phyloP scores from a whole-genome alignment of 1,140 invertebrate genomes.

The Parapsyche elsis region DNA sequence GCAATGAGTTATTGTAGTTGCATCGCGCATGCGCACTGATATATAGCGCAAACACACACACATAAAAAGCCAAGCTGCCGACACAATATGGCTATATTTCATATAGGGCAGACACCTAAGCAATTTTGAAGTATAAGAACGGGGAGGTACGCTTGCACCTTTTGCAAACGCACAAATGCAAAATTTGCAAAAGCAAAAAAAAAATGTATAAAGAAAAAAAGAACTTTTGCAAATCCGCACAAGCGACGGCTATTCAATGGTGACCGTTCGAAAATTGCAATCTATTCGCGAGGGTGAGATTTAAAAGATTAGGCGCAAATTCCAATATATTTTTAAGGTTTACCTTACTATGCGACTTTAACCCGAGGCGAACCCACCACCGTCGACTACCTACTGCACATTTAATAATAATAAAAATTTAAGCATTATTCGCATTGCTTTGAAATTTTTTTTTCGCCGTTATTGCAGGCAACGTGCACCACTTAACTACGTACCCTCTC shows the following conservation, averaged over 20 bases:
- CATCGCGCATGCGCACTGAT: background rate
- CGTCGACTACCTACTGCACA: too few species aligned
- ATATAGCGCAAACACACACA: background rate
- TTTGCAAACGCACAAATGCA: too few species aligned
- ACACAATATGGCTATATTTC: constrained; percentile 54
- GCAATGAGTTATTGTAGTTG: constrained; percentile 54
- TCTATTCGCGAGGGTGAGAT: too few species aligned
- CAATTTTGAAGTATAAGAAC: constrained; percentile 27
- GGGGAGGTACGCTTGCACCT: background rate
- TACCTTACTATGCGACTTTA: too few species aligned
- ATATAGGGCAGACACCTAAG: constrained; percentile 49
- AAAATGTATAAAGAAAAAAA: too few species aligned
- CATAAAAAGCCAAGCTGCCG: constrained; percentile 50
- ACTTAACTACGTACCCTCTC: constrained; percentile 3
- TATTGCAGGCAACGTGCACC: constrained; percentile 5
- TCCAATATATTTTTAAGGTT: too few species aligned
- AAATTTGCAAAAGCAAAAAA: too few species aligned
- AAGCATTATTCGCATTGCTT: constrained; percentile 3
- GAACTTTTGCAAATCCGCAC: too few species aligned
- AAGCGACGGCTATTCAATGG: too few species aligned
- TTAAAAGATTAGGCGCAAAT: too few species aligned
- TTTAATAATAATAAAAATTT: background rate
- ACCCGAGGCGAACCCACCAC: too few species aligned
- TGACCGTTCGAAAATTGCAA: too few species aligned
- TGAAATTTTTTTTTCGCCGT: background rate